Percentiles rank a stretch among this genome's conserved stretches.
Evolutionary conservation across 2,888 invertebrate genomes (phyloP).

Genomic region (Erebia epiphron): DNA sequence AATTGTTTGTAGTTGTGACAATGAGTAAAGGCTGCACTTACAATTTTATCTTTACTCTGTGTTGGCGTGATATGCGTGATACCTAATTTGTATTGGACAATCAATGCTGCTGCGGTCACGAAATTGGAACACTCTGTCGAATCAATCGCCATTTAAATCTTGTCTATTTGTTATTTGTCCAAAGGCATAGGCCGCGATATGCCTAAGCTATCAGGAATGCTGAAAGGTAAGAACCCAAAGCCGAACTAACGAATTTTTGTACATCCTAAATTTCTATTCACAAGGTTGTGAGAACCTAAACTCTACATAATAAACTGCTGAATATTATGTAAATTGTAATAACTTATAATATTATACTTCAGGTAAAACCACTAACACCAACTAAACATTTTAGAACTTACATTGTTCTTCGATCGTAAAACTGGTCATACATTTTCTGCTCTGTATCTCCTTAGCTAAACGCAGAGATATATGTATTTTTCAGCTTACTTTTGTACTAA

Average conservation of each 20-base stretch:
- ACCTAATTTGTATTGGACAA: slow-evolving; percentile 28
- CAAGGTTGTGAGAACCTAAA: too few relatives aligned
- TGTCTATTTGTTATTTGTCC: slow-evolving; percentile 8
- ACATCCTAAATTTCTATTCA: too few relatives aligned
- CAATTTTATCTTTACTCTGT: slow-evolving; percentile 10
- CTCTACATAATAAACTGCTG: too few relatives aligned
- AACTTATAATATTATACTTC: too few relatives aligned
- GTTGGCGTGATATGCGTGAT: slow-evolving; percentile 27
- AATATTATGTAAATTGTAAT: too few relatives aligned
- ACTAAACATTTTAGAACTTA: neutral
- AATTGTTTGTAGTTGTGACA: slow-evolving; percentile 14
- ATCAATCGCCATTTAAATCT: slow-evolving; percentile 13
- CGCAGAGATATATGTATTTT: slow-evolving; percentile 28
- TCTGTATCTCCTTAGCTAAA: slow-evolving; percentile 27
- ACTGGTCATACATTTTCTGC: slow-evolving; percentile 9
- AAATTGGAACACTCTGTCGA: slow-evolving; percentile 17
- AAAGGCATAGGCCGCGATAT: too few relatives aligned
- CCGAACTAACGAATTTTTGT: too few relatives aligned
- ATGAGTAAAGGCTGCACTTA: slow-evolving; percentile 10
- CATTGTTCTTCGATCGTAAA: slow-evolving; percentile 4
- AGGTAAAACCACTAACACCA: neutral
- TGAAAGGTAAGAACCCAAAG: too few relatives aligned
- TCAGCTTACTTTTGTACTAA: slow-evolving; percentile 33
- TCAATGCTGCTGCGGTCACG: slow-evolving; percentile 26
- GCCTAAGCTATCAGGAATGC: too few relatives aligned